Evolutionary conservation across 2,888 invertebrate species (phyloP), one percentile per base, ranked within the genome.

Genomic region (Steinernema scapterisci): DNA sequence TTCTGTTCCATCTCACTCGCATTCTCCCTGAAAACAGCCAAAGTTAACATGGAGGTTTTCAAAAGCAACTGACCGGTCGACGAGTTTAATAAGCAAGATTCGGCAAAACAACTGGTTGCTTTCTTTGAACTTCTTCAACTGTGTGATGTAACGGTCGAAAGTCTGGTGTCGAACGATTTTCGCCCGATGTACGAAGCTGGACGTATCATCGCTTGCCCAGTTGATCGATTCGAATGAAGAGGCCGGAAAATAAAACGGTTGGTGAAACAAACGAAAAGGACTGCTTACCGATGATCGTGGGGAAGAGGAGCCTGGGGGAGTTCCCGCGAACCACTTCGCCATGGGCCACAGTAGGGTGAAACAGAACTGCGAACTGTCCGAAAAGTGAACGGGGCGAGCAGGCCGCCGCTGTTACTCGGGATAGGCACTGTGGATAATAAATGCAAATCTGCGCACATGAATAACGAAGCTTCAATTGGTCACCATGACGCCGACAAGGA

Each of bases 61-160:
- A 38, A 19, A 48, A 5, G 13, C 3, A 54, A 63, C 63, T 63
- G 1, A 63, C 63, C 27, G 23, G 9, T 31, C 19, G 3, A 63
- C 63, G 16, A 63, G n/a, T 63, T 63, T 63, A 16, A 63, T 63
- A 2, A 63, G 16, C n/a, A 63, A 27, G 6, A 63, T 63, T 31
- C 63, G 27, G 7, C 31, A 27, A 16, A 63, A 63, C 16, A 63
- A 27, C 19, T 63, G 63, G 19, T 63, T 63, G 31, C 31, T 63
- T 27, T 63, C 63, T 27, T 63, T 63, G 38, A 63, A 63, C 19
- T 63, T 63, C 63, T 63, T 63, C 31, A 63, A 25, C 31, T 63
- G 63, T 16, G 63, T 63, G 63, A 27, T 27, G 63, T 63, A 63
- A 9, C 63, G 63, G 23, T 63, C 63, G 6, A 63, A 27, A n/a